A percentile compares a stretch with the other conserved stretches of the same genome.
Conservation (phyloP, 2,797 vertebrate genomes). For the Muscicapa comitata region DNA sequence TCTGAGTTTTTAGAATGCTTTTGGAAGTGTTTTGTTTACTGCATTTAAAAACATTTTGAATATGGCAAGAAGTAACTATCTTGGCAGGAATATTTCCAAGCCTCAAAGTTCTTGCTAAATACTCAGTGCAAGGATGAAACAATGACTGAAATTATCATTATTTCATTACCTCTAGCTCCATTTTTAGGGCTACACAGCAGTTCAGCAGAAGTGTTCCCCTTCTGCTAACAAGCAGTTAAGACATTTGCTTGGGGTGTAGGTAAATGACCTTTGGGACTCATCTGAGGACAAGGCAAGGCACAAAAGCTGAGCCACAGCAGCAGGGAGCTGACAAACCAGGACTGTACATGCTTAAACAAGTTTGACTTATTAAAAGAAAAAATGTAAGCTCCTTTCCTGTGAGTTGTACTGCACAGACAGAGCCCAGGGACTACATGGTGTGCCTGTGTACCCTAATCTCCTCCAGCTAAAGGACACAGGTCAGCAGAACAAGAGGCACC, state of each 20-base stretch:
- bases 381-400: background rate
- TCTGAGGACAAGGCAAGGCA: background rate
- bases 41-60: background rate
- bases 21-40: background rate
- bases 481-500: background rate
- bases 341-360: background rate
- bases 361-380: background rate
- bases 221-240: background rate
- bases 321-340: background rate
- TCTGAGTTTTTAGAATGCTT: background rate
- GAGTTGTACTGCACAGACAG: background rate
- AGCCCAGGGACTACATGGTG: background rate
- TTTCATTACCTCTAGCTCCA: background rate
- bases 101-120: background rate
- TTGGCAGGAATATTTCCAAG: background rate
- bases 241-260: background rate
- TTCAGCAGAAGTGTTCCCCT: background rate
- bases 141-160: background rate
- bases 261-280: background rate
- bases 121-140: background rate
- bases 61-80: background rate
- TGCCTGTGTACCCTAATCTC: background rate
- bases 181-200: background rate
- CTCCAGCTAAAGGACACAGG: background rate
- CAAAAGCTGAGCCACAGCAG: background rate